phyloP scores from a whole-genome alignment of 2,888 invertebrate species.

The Cheilosia scutellata region DNA sequence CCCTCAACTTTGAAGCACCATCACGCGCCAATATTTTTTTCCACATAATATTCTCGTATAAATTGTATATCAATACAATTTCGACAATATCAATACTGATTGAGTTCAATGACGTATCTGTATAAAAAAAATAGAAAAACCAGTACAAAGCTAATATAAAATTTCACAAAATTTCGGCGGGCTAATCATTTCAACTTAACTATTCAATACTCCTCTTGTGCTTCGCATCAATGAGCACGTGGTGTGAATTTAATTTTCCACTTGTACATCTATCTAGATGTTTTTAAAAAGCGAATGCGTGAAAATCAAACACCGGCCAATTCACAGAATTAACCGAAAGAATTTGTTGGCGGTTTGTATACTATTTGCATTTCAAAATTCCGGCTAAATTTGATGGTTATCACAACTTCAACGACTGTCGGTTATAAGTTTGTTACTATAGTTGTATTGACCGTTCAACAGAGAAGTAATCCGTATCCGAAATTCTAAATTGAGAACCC shows the following conservation, averaged over 20 bases:
- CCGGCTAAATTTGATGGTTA: not conserved
- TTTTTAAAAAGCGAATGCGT: not conserved
- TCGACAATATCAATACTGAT: slow-evolving; percentile 18
- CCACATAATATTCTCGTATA: too few species aligned
- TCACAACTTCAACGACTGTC: too few species aligned
- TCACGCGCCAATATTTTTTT: too few species aligned
- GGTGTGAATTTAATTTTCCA: slow-evolving; percentile 1
- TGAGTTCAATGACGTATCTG: slow-evolving; percentile 29
- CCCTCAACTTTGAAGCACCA: too few species aligned
- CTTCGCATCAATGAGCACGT: slow-evolving; percentile 14
- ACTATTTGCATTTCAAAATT: not conserved
- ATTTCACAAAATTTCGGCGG: too few species aligned
- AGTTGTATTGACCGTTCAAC: too few species aligned
- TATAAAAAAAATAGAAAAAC: not conserved
- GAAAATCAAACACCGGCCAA: not conserved
- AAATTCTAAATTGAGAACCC: too few species aligned
- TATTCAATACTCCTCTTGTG: slow-evolving; percentile 26
- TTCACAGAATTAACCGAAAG: not conserved
- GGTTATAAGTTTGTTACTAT: too few species aligned
- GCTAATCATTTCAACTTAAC: not conserved
- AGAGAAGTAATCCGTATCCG: too few species aligned
- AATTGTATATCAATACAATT: not conserved
- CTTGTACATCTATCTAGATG: not conserved
- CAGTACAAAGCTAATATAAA: not conserved
- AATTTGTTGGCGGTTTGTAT: not conserved